Percentiles rank a stretch among this genome's conserved stretches.
Conservation (phyloP, 2,797 vertebrate species). For the Sebastes oblongus region DNA sequence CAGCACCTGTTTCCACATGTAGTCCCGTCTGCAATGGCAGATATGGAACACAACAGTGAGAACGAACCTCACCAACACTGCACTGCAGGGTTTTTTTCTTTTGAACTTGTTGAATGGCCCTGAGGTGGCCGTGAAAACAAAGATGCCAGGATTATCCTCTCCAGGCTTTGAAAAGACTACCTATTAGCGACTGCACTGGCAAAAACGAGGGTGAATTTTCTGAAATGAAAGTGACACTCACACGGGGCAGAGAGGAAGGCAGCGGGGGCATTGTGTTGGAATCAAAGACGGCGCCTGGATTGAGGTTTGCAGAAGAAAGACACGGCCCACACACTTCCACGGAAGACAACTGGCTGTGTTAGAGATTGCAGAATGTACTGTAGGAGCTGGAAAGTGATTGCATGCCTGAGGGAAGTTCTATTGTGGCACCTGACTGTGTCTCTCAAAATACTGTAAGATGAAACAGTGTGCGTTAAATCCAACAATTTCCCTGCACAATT, state of each 20-base stretch:
- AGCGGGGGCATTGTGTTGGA: slow-evolving; percentile 63
- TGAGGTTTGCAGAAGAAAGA: slow-evolving; percentile 63
- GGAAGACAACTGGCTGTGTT: slow-evolving; percentile 56
- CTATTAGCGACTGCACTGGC: slow-evolving; percentile 62
- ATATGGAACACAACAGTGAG: slow-evolving; percentile 24
- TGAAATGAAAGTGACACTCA: slow-evolving; percentile 68
- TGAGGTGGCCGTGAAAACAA: slow-evolving; percentile 67
- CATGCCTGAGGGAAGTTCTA: slow-evolving; percentile 52
- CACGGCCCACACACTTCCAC: slow-evolving; percentile 59
- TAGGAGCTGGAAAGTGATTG: slow-evolving; percentile 54
- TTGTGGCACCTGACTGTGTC: slow-evolving; percentile 38
- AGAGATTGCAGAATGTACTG: slow-evolving; percentile 49
- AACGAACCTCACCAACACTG: slow-evolving; percentile 39
- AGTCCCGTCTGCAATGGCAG: slow-evolving; percentile 32
- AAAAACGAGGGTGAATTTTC: slow-evolving; percentile 65
- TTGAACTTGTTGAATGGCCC: slow-evolving; percentile 62
- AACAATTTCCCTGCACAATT: slow-evolving; percentile 31
- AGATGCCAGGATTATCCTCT: slow-evolving; percentile 65
- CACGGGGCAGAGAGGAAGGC: slow-evolving; percentile 43
- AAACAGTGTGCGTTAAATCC: slow-evolving; percentile 35
- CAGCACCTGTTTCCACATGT: slow-evolving; percentile 60
- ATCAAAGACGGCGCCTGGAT: slow-evolving; percentile 72
- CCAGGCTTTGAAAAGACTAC: slow-evolving; percentile 54
- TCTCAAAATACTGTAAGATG: slow-evolving; percentile 40
- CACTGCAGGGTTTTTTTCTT: slow-evolving; percentile 28